Conservation (phyloP, 1,140 invertebrate genomes). For the Saxidomus purpurata region DNA sequence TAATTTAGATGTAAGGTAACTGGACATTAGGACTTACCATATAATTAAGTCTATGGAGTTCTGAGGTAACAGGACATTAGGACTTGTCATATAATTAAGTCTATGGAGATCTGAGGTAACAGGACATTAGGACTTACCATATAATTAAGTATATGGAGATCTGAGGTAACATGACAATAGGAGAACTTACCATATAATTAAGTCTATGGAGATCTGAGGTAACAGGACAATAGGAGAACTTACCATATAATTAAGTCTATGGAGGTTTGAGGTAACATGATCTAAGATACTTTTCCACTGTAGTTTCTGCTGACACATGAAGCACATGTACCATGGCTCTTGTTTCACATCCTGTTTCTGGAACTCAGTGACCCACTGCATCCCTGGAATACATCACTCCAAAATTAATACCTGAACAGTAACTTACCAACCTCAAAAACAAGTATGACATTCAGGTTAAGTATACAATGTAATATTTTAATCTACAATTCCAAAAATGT, state of each 20-base stretch:
- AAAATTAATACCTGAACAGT: too few species aligned
- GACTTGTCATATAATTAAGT: too few species aligned
- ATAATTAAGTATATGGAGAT: too few species aligned
- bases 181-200: too few species aligned
- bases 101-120: too few species aligned
- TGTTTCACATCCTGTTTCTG: constrained; percentile 51
- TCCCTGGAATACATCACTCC: constrained; percentile 2
- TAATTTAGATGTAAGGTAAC: not conserved
- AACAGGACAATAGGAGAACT: not conserved
- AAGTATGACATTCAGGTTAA: too few species aligned
- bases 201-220: not conserved
- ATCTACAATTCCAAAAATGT: too few species aligned
- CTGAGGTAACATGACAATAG: too few species aligned
- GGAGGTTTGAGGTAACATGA: constrained; percentile 61
- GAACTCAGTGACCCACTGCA: constrained; percentile 63
- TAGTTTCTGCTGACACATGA: constrained; percentile 61
- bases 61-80: constrained; percentile 62
- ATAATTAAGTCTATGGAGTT: constrained; percentile 53
- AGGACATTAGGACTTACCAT: too few species aligned
- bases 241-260: constrained; percentile 63
- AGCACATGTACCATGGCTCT: constrained; percentile 64
- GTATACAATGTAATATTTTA: too few species aligned
- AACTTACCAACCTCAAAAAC: too few species aligned
- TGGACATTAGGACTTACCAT: constrained; percentile 8
- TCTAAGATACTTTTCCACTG: constrained; percentile 60